phyloP scores from a whole-genome alignment of 2,797 vertebrate species.

The Sebastes matsubarae region DNA sequence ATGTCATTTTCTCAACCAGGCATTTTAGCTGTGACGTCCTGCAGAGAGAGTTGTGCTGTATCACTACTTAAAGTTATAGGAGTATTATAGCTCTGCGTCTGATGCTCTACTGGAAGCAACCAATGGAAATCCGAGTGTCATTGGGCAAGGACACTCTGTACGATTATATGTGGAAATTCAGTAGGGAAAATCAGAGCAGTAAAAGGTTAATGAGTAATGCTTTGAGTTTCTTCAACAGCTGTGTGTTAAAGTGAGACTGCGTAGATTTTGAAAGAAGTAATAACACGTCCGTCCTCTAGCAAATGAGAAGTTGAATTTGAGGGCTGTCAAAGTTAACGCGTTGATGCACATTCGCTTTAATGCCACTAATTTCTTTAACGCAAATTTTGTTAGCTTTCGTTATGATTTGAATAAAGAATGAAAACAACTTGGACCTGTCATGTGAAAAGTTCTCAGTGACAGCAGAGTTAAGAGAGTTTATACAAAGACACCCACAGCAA shows the following conservation, averaged over 20 bases:
- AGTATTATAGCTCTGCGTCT: neutral
- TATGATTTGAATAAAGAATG: neutral
- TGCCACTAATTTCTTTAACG: too few relatives aligned
- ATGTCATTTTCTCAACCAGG: neutral
- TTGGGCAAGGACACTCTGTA: constrained; percentile 38
- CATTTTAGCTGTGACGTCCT: neutral
- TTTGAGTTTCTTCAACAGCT: neutral
- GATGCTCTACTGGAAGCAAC: constrained; percentile 12
- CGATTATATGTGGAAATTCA: neutral
- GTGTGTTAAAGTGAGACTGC: neutral
- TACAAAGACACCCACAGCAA: constrained; percentile 1
- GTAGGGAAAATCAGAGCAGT: neutral
- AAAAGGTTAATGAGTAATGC: neutral
- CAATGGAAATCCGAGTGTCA: constrained; percentile 18
- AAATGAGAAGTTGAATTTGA: neutral
- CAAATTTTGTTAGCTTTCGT: neutral
- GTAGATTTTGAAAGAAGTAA: neutral
- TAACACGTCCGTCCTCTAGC: neutral
- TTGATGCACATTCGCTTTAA: too few relatives aligned
- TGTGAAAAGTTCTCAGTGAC: constrained; percentile 12
- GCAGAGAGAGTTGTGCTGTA: neutral
- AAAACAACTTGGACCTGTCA: neutral
- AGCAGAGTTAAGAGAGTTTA: neutral
- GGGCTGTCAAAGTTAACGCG: too few relatives aligned
- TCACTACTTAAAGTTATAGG: neutral